phyloP scores from a whole-genome alignment of 2,113 vertebrate genomes.

The Brienomyrus longianalis region DNA sequence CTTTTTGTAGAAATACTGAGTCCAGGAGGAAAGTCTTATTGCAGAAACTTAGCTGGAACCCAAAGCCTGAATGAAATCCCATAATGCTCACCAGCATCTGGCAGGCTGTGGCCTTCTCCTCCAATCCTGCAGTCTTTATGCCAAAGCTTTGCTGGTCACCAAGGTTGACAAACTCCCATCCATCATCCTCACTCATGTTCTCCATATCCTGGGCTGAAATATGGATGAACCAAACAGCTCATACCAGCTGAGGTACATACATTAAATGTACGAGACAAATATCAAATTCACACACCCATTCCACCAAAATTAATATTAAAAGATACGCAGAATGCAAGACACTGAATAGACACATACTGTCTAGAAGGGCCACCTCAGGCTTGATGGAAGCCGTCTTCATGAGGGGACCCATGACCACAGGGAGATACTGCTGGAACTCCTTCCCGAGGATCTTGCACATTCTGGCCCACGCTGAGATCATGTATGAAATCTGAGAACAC shows the following conservation, averaged over 20 bases:
- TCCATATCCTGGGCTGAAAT: conserved; percentile 93
- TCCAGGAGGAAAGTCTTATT: not conserved
- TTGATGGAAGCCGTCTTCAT: conserved; percentile 99
- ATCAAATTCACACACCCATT: not conserved
- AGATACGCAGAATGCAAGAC: not conserved
- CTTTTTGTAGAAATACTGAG: too few species aligned
- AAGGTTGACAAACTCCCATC: conserved; percentile 97
- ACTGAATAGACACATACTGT: conserved; percentile 68
- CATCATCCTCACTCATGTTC: conserved; percentile 95
- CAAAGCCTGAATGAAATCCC: not conserved
- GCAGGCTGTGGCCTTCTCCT: conserved; percentile 97
- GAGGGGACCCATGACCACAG: conserved; percentile 97
- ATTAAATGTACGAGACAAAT: not conserved
- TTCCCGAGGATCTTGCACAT: conserved; percentile 99
- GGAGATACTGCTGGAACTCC: conserved; percentile 97
- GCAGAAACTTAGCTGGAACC: not conserved
- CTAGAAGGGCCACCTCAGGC: conserved; percentile 93
- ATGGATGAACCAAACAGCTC: not conserved
- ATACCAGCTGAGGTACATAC: not conserved
- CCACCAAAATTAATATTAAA: not conserved
- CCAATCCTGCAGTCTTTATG: conserved; percentile 95
- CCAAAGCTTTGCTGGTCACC: conserved; percentile 98
- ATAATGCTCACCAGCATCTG: conserved; percentile 85
- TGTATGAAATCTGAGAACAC: conserved; percentile 84
- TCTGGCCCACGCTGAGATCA: conserved; percentile 98